Conservation (phyloP, 1,140 invertebrate genomes). For the Protaetia brevitarsis region DNA sequence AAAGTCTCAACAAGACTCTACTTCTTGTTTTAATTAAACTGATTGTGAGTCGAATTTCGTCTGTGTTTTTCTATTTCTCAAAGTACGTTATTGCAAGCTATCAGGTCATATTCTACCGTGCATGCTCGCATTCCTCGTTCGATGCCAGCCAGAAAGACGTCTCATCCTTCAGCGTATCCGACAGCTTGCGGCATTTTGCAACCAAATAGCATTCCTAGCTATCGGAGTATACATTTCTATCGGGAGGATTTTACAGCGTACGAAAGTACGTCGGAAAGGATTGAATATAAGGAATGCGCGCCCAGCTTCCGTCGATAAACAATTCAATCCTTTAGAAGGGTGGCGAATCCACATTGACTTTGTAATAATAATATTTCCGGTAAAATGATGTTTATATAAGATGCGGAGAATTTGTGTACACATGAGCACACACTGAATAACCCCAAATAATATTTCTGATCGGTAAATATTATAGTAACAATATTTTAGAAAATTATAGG, state of each 20-base stretch:
- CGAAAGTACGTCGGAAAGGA: background rate
- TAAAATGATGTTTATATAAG: background rate
- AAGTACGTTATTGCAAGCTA: background rate
- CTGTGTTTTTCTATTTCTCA: background rate
- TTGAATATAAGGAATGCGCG: background rate
- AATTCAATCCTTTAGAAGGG: background rate
- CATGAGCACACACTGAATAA: no score
- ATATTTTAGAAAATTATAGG: no score
- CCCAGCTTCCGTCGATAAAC: background rate
- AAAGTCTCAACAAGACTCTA: no score
- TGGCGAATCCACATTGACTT: no score
- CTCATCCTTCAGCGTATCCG: background rate
- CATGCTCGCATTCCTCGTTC: background rate
- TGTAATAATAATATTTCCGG: slow-evolving; percentile 1
- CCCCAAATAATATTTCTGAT: no score
- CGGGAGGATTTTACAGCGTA: background rate
- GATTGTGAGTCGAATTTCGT: background rate
- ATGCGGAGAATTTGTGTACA: no score
- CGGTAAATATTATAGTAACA: no score
- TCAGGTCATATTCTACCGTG: background rate
- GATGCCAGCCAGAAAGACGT: background rate
- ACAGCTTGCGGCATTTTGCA: background rate
- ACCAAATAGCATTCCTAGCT: background rate
- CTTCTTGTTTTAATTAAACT: background rate
- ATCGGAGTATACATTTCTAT: background rate